These are phyloP conservation scores for Psittacula echo DNA, from an alignment of 2,797 vertebrate genomes.

Conservation along the genomic window DNA sequence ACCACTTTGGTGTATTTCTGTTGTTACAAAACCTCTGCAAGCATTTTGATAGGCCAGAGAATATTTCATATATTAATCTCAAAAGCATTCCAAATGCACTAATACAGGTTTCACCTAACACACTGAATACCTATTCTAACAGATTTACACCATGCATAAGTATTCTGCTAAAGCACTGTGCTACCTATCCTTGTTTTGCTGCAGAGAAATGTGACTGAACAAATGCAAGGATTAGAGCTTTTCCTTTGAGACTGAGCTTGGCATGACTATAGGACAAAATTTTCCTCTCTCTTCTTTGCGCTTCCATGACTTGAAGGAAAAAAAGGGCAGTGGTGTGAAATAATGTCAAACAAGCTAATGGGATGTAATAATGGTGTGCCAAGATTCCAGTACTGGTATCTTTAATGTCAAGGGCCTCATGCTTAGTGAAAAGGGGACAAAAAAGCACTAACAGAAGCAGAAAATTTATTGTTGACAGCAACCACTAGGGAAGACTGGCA, in stretches of 20 bases:
- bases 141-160: fast-evolving
- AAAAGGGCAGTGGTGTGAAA: neutral
- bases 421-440: neutral
- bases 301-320: neutral
- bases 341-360: neutral
- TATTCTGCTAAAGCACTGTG: neutral
- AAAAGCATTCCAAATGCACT: neutral
- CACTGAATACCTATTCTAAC: neutral
- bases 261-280: neutral
- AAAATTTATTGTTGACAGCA: neutral
- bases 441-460: neutral
- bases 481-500: neutral
- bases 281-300: neutral
- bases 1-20: neutral
- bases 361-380: neutral
- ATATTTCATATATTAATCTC: neutral
- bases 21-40: neutral
- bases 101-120: neutral
- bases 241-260: neutral
- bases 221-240: neutral
- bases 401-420: neutral
- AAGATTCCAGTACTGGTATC: neutral
- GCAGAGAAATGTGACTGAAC: neutral
- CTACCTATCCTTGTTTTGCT: neutral
- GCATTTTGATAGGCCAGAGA: neutral